These are phyloP conservation scores for Malurus cyaneus DNA, from an alignment of 2,113 vertebrate species.

Conservation along the genomic window DNA sequence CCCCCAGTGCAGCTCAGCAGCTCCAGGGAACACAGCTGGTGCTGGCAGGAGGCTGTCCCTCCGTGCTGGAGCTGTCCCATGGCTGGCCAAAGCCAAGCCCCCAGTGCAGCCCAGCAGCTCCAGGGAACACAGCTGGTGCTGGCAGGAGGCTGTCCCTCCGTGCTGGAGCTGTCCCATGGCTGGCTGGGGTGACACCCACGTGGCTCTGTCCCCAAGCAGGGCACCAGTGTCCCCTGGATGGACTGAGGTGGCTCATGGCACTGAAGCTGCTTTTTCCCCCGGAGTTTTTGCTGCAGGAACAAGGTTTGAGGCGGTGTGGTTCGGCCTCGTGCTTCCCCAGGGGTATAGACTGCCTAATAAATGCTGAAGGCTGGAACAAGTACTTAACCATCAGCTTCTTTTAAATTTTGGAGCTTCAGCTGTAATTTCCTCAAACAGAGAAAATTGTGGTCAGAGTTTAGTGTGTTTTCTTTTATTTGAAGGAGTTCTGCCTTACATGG, in stretches of 20 bases:
- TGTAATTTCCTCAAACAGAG: not conserved
- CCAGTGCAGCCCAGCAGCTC: not conserved
- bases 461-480: not conserved
- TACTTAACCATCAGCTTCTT: not conserved
- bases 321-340: not conserved
- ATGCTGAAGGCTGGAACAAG: not conserved
- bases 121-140: not conserved
- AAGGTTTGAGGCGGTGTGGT: not conserved
- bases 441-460: not conserved
- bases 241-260: not conserved
- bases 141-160: not conserved
- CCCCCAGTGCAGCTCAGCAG: not conserved
- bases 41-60: not conserved
- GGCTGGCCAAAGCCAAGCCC: not conserved
- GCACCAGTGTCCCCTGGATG: not conserved
- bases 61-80: not conserved
- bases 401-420: not conserved
- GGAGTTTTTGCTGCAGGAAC: not conserved
- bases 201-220: not conserved
- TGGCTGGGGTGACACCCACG: not conserved
- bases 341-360: not conserved
- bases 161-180: not conserved
- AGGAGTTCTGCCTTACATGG: slow-evolving; percentile 37
- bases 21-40: not conserved
- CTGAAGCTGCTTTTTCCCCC: not conserved